Percentiles rank a stretch among this genome's conserved stretches.
Evolutionary conservation across 1,140 invertebrate species (phyloP).

Genomic region (Hyles vespertilio): DNA sequence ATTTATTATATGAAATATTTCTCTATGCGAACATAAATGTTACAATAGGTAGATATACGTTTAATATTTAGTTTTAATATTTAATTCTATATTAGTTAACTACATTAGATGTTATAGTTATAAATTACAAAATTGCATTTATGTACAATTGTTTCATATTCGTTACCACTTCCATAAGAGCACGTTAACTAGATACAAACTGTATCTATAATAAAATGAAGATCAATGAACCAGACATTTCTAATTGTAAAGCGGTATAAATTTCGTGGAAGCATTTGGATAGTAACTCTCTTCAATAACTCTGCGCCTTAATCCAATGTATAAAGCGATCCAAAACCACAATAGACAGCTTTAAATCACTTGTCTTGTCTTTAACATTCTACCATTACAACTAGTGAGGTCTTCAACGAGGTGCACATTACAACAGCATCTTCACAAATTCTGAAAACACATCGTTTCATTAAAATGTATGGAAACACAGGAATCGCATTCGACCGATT

Average conservation of each 20-base stretch:
- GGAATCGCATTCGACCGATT: no score
- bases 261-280: no score
- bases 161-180: slow-evolving; percentile 5
- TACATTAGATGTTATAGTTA: slow-evolving; percentile 16
- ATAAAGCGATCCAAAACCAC: slow-evolving; percentile 2
- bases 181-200: no score
- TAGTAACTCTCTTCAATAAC: background rate
- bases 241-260: no score
- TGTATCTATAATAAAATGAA: no score
- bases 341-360: background rate
- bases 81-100: no score
- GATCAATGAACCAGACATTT: no score
- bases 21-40: no score
- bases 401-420: slow-evolving; percentile 55
- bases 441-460: slow-evolving; percentile 69
- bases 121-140: slow-evolving; percentile 28
- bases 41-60: no score
- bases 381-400: slow-evolving; percentile 57
- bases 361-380: slow-evolving; percentile 30
- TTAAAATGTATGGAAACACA: no score
- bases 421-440: slow-evolving; percentile 80
- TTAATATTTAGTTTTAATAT: no score
- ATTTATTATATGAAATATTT: no score
- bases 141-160: slow-evolving; percentile 24
- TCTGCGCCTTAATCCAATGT: background rate